Evolutionary conservation across 2,888 invertebrate genomes (phyloP).

Genomic region (Trachelus tabidus): DNA sequence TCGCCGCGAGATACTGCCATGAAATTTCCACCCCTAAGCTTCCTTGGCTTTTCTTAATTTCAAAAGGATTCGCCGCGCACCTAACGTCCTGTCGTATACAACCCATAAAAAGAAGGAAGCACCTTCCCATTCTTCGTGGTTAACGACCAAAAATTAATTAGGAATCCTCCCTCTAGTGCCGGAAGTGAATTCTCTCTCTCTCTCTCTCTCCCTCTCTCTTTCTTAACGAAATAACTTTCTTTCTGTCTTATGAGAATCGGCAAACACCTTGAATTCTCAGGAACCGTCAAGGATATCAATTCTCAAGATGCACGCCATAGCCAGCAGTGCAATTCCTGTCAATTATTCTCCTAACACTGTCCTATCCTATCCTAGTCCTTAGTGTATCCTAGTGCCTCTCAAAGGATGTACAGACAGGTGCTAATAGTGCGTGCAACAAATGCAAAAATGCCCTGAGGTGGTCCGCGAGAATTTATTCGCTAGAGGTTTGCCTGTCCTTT

Average conservation of each 20-base stretch:
- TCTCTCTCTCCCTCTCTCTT: not conserved
- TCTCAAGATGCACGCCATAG: too few relatives aligned
- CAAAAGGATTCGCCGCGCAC: constrained; percentile 1
- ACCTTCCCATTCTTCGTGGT: not conserved
- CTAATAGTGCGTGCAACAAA: not conserved
- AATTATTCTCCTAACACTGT: not conserved
- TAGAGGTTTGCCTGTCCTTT: not conserved
- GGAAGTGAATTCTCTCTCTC: not conserved
- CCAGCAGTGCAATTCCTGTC: not conserved
- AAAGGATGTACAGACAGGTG: too few relatives aligned
- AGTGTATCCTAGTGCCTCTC: not conserved
- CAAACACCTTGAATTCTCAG: not conserved
- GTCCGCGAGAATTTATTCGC: not conserved
- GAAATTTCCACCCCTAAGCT: constrained; percentile 14
- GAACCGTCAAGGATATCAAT: too few relatives aligned
- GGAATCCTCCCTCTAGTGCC: not conserved
- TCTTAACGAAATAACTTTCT: not conserved
- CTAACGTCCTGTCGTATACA: not conserved
- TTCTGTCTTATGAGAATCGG: not conserved
- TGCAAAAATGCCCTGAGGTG: not conserved
- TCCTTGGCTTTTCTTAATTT: constrained; percentile 24
- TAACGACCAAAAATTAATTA: not conserved
- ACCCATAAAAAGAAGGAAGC: not conserved
- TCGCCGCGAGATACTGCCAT: not conserved
- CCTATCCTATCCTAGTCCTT: not conserved